Base-by-base conservation (phyloP, 2,113 vertebrate genomes). In the Triplophysa siluroides region DNA sequence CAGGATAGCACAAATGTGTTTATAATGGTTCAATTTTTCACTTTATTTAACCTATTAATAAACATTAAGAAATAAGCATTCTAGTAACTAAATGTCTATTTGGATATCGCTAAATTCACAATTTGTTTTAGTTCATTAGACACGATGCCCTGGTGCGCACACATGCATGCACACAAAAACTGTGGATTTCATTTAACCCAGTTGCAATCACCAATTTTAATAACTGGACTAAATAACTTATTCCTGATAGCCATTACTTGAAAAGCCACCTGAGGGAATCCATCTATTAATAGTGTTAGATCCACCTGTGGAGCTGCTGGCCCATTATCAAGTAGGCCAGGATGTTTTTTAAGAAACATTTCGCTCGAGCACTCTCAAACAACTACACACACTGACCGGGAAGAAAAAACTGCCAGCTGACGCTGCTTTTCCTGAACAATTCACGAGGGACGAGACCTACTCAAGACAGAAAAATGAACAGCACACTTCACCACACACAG, bases 181-280 rank as follows among this genome's bases (percentile, higher is more conserved):
- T 16, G 54, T 58, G 19, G 19, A 58, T 58, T 58, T 62, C 38
- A 75, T 63, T 61, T 75, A 77, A 65, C 74, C 62, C 62, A 77
- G 62, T 77, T 77, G 74, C 74, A 65, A 65, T 26, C 23, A 52
- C 23, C 19, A 24, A 65, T 77, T 43, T 63, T 77, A 77, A 77
- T 77, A 77, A 77, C 60, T 77, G 74, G 61, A 77, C 74, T 77
- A 65, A 77, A 77, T 77, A 65, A 65, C 24, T 38, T 76, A 8
- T 65, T 77, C 74, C 74, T 77, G 47, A 65, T 77, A 62, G 72
- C 72, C 41, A 75, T 75, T 43, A 62, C 19, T 58, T 58, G 54
- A 58, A 58, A 58, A 58, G 7, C 24, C 2, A 26, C 74, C 60
- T 38, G 62, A 77, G 62, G 74, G 74, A 77, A 33, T 77, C 74